Evolutionary conservation across 2,888 invertebrate genomes (phyloP).

Genomic region (Cotesia congregata): DNA sequence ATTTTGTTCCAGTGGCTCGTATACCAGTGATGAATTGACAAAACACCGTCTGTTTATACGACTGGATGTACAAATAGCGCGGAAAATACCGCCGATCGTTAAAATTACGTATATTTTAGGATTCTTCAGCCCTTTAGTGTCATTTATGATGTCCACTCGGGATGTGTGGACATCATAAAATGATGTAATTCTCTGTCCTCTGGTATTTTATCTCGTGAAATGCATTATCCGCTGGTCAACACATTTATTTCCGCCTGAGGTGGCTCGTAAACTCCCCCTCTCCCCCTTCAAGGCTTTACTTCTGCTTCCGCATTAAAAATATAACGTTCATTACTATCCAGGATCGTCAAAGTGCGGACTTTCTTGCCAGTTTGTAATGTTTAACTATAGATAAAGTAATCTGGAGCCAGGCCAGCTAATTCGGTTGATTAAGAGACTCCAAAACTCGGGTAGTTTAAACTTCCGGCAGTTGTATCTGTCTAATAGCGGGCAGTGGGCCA

Average conservation of each 20-base stretch:
- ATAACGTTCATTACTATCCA: background rate
- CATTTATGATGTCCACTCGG: background rate
- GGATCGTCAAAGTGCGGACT: conserved; percentile 39
- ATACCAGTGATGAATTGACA: background rate
- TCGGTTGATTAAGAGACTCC: conserved; percentile 64
- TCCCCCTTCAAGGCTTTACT: too few species aligned
- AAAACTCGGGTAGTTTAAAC: conserved; percentile 60
- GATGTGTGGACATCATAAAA: background rate
- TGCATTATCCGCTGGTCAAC: background rate
- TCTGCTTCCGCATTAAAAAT: too few species aligned
- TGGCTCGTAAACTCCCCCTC: background rate
- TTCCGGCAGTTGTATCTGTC: conserved; percentile 57
- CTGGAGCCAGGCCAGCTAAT: conserved; percentile 64
- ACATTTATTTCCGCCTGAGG: background rate
- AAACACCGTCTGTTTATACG: background rate
- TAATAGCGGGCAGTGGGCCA: conserved; percentile 52
- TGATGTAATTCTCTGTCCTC: background rate
- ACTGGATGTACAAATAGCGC: background rate
- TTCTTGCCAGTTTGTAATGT: too few species aligned
- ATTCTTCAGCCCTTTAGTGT: background rate
- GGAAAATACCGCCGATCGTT: background rate
- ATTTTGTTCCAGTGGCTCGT: background rate
- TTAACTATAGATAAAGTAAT: conserved; percentile 53
- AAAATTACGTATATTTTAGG: background rate
- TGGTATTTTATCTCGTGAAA: background rate